phyloP scores from a whole-genome alignment of 2,888 invertebrate genomes.

The Monochamus alternatus region DNA sequence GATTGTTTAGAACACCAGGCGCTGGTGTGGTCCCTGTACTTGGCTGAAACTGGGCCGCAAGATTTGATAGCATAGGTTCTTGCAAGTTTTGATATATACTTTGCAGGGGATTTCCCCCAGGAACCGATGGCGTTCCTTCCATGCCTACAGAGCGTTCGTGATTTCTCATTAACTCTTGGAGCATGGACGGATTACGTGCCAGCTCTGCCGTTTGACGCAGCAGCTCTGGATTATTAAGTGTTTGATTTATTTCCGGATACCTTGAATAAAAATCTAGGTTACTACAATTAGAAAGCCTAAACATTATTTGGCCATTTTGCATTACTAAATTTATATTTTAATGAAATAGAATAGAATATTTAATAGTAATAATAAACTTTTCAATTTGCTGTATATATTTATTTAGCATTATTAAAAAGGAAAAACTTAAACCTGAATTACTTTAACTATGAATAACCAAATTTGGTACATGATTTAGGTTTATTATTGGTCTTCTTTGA shows the following conservation, averaged over 20 bases:
- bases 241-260: constrained; percentile 97
- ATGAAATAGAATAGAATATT: no score
- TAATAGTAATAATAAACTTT: no score
- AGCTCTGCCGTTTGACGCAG: constrained; percentile 96
- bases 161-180: constrained; percentile 97
- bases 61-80: constrained; percentile 97
- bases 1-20: constrained; percentile 79
- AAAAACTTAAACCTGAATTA: no score
- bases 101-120: constrained; percentile 92
- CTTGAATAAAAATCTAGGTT: constrained; percentile 33
- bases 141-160: constrained; percentile 98
- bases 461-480: no score
- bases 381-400: no score
- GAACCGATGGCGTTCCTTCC: constrained; percentile 86
- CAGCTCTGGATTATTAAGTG: constrained; percentile 96
- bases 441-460: no score
- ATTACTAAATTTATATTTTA: background rate
- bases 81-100: constrained; percentile 75
- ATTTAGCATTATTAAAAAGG: no score
- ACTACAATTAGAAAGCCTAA: background rate
- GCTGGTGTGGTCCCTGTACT: constrained; percentile 58
- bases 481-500: no score
- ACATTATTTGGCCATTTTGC: constrained; percentile 2
- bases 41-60: constrained; percentile 88
- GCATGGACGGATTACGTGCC: constrained; percentile 97